Evolutionary conservation across 2,797 vertebrate species (phyloP), one percentile per base, ranked within the genome.

Genomic region (Rhadinocentrus ornatus): DNA sequence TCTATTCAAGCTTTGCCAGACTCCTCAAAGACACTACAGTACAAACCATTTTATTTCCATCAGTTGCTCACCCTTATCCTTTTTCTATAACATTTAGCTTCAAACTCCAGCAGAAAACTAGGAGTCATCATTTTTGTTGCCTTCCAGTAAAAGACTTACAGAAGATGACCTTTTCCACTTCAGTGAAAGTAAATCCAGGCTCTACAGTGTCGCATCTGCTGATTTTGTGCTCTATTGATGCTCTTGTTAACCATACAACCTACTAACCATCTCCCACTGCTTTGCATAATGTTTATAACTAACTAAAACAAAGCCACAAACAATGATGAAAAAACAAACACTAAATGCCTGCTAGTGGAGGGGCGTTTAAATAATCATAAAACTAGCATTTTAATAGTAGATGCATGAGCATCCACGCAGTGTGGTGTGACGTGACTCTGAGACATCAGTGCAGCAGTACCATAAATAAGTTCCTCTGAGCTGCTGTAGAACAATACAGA

Each of bases 81-180:
- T 57, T n/a, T 66, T 48, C 41, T 39, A 16, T 35, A 64, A 60
- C 61, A 48, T 74, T 83, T 67, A 58, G 66, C 56, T 83, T 75
- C 69, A 74, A 83, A 81, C 67, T 53, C 48, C 77, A 53, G 85
- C 32, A 20, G 32, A 74, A 86, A 55, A 48, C 6, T 48, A 11
- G 66, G 32, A 53, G 44, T 87, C 86, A 88, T 88, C 84, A 82
- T 53, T 87, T 81, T 62, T 66, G 69, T 66, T 75, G 80, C 77
- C 86, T 88, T 87, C 71, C 72, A 82, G 82, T 65, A n/a, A 86
- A 84, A 76, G 71, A 72, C 73, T 78, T 64, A 44, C 87, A 90
- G 86, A 92, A 87, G 81, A 89, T 64, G 77, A 90, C 91, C 91
- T 88, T 91, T 90, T 89, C 83, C 88, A 86, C 82, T 86, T 78